Base-by-base conservation (phyloP, 2,888 invertebrate species). In the Acanthacorydalis orientalis region DNA sequence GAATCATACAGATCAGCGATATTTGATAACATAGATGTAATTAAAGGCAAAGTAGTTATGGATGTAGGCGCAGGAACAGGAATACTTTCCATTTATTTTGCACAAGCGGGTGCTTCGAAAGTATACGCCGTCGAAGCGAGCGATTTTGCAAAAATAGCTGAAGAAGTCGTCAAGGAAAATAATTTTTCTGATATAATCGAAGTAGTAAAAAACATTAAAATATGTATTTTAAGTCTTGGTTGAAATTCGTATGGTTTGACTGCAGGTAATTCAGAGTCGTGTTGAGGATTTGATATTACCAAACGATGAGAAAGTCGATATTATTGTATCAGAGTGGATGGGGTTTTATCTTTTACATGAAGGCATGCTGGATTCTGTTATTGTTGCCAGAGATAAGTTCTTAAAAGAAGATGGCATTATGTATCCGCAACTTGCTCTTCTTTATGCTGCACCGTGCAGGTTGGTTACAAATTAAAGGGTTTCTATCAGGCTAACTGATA, bases 281-380 rank as follows among this genome's bases (percentile, higher is more conserved):
- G 75, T 89, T 7, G 91, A 92, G 69, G 81, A 90, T 58, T 71
- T 90, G 3, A 47, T 44, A 8, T 60, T 64, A 1, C 63, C 86
- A 44, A 80, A 83, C 1, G 59, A 75, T 45, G 71, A 73, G 8
- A 79, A 83, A 64, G 85, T 89, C 1, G 93, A 95, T 64, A 75
- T 90, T 9, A 87, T 96, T 52, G 77, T 96, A 6, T 93, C 93
- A 0, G 95, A 96, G 68, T 96, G 95, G 95, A 96, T 96, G 95
- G 95, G 95, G 0, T 93, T 95, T 64, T 93, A 91, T 66, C 70
- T 96, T 33, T 67, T 96, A 12, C 95, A 93, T 60, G 95, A 96
- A 66, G 91, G 88, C 7, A 96, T 96, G 96, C 63, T 96, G 47
- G 87, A 92, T 62, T 89, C 92, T 0, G 84, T 96, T 3, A 66